Evolutionary conservation across 2,888 invertebrate genomes (phyloP), one percentile per base, ranked within the genome.

Genomic region (Baccha elongata): DNA sequence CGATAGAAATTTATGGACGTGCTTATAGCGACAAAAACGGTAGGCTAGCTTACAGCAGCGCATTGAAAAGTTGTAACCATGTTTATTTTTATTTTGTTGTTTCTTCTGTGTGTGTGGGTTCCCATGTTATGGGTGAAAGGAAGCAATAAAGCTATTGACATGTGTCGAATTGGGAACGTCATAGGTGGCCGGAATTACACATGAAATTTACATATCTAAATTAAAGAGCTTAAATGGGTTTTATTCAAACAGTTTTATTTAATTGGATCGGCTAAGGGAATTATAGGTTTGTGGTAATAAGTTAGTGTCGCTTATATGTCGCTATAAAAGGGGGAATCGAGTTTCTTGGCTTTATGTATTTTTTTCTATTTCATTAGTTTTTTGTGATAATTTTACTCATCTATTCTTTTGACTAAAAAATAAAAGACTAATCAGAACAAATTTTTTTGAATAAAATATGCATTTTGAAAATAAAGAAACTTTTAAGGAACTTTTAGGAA

Each of bases 61-160:
- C 62, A 42, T 71, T 71, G 55, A 42, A 58, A 65, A 65, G 32
- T 64, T 65, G 64, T 65, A 65, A 64, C 42, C 53, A 72, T 64
- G 29, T 42, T 60, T 17, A 29, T 15, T 32, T 8, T n/a, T 40
- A 32, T 17, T 26, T 53, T 53, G 21, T 19, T 46, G 1, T n/a
- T 40, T 44, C 10, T 17, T 44, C 17, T 44, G 48, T 62, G 53
- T 55, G 46, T 64, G 46, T 44, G 42, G 64, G 32, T 48, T 46
- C 44, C 48, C 69, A 69, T 62, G 62, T 72, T 40, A 48, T 50
- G 68, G 32, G 83, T 73, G 78, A 78, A 73, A 73, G 83, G 78
- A 83, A 73, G 83, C 78, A 52, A 83, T 83, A 78, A 78, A 78
- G 78, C 83, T 78, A 68, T 83, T 78, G 76, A 83, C 83, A 83